A percentile compares a stretch with the other conserved stretches of the same genome.
Evolutionary conservation across 1,140 invertebrate genomes (phyloP).

Genomic region (Panagrolaimus sp.): DNA sequence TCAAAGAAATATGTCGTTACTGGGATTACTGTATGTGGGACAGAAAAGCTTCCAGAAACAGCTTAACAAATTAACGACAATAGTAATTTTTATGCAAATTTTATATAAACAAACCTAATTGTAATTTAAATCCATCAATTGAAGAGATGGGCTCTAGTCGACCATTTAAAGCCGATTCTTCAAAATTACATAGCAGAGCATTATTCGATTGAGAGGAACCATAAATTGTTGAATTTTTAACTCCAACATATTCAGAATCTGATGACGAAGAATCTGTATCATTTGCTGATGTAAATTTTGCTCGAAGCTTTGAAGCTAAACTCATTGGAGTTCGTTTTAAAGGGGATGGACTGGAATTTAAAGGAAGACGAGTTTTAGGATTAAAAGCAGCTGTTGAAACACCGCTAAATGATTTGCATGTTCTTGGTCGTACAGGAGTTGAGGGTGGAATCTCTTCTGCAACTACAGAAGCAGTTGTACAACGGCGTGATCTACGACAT

Average conservation of each 20-base stretch:
- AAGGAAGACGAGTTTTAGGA: conserved; percentile 72
- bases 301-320: conserved; percentile 19
- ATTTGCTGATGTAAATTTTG: neutral
- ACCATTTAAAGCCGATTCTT: conserved; percentile 83
- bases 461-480: conserved; percentile 17
- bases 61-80: conserved; percentile 20
- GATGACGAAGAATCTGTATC: neutral
- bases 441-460: conserved; percentile 55
- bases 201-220: neutral
- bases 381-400: conserved; percentile 74
- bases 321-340: conserved; percentile 19
- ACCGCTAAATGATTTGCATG: conserved; percentile 46
- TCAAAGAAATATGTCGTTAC: conserved; percentile 93
- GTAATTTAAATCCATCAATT: conserved; percentile 83
- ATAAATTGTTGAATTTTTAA: neutral
- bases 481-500: conserved; percentile 47
- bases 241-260: neutral
- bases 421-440: conserved; percentile 63
- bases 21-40: conserved; percentile 77
- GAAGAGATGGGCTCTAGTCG: conserved; percentile 79
- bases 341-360: conserved; percentile 74
- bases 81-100: conserved; percentile 11
- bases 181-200: conserved; percentile 49
- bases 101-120: conserved; percentile 67
- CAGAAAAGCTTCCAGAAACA: conserved; percentile 79